Percentiles rank a stretch among this genome's conserved stretches.
Conservation (phyloP, 2,797 vertebrate genomes). For the Esox lucius region DNA sequence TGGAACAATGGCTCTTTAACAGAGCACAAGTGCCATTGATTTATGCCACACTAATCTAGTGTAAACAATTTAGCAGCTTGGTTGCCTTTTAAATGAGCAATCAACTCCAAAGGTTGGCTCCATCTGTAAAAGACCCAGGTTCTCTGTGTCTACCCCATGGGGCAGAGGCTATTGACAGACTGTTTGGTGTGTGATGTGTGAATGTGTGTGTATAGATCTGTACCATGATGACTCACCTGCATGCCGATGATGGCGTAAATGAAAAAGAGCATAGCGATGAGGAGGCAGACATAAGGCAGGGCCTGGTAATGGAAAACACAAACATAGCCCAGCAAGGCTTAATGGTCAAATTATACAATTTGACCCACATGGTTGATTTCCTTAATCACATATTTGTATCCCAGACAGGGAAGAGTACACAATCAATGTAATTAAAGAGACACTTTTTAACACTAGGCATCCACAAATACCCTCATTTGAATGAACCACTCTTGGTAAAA, state of each 20-base stretch:
- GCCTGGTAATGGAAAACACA: slow-evolving; percentile 73
- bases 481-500: slow-evolving; percentile 40
- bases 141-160: not conserved
- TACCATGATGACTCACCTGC: slow-evolving; percentile 82
- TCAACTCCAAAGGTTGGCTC: slow-evolving; percentile 28
- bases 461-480: slow-evolving; percentile 50
- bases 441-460: slow-evolving; percentile 49
- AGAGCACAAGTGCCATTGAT: slow-evolving; percentile 51
- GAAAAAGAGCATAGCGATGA: slow-evolving; percentile 99
- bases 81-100: slow-evolving; percentile 26
- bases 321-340: slow-evolving; percentile 26
- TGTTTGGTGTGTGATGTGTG: no score
- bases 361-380: slow-evolving; percentile 35
- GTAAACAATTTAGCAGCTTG: slow-evolving; percentile 38
- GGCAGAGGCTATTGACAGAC: no score
- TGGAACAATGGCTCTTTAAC: slow-evolving; percentile 14
- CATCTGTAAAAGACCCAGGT: slow-evolving; percentile 8
- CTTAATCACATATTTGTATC: slow-evolving; percentile 45
- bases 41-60: slow-evolving; percentile 36
- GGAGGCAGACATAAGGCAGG: slow-evolving; percentile 95
- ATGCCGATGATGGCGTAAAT: slow-evolving; percentile 99
- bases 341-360: slow-evolving; percentile 27
- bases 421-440: slow-evolving; percentile 56
- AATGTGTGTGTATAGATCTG: not conserved
- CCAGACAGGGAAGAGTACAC: slow-evolving; percentile 22